Evolutionary conservation across 2,113 vertebrate genomes (phyloP).

Genomic region (Podarcis muralis): DNA sequence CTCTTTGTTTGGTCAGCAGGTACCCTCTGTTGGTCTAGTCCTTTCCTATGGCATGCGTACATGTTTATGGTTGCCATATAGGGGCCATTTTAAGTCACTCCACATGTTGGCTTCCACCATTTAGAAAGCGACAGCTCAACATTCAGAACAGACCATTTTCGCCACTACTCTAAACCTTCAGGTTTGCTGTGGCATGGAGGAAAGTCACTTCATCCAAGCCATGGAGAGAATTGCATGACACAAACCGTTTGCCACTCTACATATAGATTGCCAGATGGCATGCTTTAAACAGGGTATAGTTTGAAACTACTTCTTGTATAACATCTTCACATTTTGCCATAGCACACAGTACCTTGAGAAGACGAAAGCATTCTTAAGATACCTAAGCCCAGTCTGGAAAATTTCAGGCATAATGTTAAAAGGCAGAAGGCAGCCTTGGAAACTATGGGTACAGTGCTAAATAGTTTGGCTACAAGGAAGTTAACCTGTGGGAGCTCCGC

Average conservation of each 20-base stretch:
- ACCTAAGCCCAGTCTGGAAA: conserved; percentile 22
- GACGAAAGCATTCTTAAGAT: background rate
- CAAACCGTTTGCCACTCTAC: background rate
- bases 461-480: background rate
- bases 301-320: background rate
- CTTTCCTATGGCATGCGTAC: background rate
- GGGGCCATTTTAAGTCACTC: background rate
- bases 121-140: background rate
- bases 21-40: no score
- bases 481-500: background rate
- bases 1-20: background rate
- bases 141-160: background rate
- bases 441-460: background rate
- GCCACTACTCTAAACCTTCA: background rate
- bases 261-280: background rate
- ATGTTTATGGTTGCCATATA: background rate
- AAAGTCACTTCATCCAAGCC: background rate
- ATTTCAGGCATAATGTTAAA: rapidly evolving
- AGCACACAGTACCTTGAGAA: background rate
- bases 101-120: background rate
- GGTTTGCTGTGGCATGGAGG: background rate
- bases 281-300: background rate
- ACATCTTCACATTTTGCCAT: background rate
- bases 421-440: background rate
- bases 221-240: background rate